Conservation (phyloP, 2,797 vertebrate species). For the Tenualosa ilisha region DNA sequence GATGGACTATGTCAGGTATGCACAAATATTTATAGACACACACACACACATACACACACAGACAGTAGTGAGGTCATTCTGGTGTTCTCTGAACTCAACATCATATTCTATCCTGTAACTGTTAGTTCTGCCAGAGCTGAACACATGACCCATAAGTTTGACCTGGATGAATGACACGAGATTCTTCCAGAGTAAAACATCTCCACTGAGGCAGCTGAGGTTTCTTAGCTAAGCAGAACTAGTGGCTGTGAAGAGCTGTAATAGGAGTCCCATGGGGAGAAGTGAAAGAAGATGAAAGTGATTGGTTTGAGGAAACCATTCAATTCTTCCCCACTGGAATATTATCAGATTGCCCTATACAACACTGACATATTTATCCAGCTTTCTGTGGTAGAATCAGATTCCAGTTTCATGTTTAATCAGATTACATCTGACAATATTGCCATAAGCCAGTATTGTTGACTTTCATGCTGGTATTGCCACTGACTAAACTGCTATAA, state of each 20-base stretch:
- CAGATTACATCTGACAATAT: background rate
- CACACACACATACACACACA: background rate
- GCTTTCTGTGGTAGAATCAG: background rate
- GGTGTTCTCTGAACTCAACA: background rate
- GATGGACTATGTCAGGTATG: conserved; percentile 92
- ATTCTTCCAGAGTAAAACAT: background rate
- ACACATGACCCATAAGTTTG: background rate
- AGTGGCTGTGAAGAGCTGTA: background rate
- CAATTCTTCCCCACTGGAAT: no score
- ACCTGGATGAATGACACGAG: no score
- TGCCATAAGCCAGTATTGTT: background rate
- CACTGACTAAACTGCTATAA: no score
- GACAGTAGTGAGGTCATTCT: background rate
- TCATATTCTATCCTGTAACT: conserved; percentile 25
- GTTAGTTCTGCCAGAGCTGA: background rate
- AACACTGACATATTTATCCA: background rate
- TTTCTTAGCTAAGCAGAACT: background rate
- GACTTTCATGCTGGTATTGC: background rate
- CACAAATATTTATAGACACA: conserved; percentile 38
- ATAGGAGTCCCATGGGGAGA: no score
- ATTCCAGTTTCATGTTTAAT: background rate
- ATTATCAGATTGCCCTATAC: background rate
- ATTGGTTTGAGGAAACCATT: no score
- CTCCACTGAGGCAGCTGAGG: background rate
- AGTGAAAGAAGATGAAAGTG: no score